Percentiles rank a stretch among this genome's conserved stretches.
Conservation (phyloP, 2,888 invertebrate species). For the Meandrusa payeni region DNA sequence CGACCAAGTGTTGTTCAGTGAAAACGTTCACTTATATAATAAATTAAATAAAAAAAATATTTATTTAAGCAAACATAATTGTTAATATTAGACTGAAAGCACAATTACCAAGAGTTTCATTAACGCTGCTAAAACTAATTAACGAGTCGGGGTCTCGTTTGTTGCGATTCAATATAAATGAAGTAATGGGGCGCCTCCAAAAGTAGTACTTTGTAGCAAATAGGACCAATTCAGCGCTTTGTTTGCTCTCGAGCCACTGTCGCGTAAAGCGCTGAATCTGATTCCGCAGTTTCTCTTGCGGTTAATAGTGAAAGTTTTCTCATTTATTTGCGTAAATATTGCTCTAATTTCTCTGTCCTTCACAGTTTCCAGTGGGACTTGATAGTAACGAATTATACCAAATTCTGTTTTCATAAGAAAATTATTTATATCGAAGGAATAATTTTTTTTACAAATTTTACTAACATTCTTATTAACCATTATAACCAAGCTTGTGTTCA, state of each 20-base stretch:
- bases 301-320: slow-evolving; percentile 21
- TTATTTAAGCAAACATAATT: no score
- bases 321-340: slow-evolving; percentile 21
- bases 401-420: slow-evolving; percentile 1
- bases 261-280: slow-evolving; percentile 10
- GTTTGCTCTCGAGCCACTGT: slow-evolving; percentile 7
- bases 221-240: slow-evolving; percentile 15
- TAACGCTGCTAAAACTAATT: slow-evolving; percentile 15
- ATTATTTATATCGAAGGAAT: no score
- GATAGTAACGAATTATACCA: slow-evolving; percentile 10
- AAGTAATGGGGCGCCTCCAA: slow-evolving; percentile 14
- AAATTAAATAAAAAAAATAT: no score
- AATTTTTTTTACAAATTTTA: no score
- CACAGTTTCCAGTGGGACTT: not conserved
- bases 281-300: slow-evolving; percentile 17
- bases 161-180: slow-evolving; percentile 11
- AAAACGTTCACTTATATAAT: no score
- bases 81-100: not conserved
- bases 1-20: no score
- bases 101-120: slow-evolving; percentile 10
- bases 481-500: no score
- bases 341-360: slow-evolving; percentile 11
- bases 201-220: slow-evolving; percentile 18
- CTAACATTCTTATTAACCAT: no score
- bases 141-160: slow-evolving; percentile 7